These are phyloP conservation scores for Nyctereutes procyonoides DNA, from an alignment of 2,113 vertebrate genomes.

Conservation along the genomic window DNA sequence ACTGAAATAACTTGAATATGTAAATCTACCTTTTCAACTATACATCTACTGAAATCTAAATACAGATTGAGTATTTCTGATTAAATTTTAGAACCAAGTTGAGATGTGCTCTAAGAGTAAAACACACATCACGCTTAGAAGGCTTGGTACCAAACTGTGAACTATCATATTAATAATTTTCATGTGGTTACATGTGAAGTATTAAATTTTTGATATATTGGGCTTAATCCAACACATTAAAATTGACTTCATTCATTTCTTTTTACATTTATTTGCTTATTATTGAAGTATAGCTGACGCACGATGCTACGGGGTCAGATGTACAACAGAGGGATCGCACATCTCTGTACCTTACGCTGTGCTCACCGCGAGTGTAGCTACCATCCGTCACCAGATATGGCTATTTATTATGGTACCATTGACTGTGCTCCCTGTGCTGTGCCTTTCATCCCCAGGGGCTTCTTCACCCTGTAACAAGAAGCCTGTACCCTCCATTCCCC, in stretches of 20 bases:
- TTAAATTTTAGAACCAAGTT: not conserved
- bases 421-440: not conserved
- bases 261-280: not conserved
- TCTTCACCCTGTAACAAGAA: not conserved
- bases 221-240: conserved; percentile 5
- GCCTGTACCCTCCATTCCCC: not conserved
- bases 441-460: not conserved
- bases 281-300: not conserved
- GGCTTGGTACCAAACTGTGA: not conserved
- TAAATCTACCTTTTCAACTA: not conserved
- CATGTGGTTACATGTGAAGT: not conserved
- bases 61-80: not conserved
- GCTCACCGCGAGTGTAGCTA: not conserved
- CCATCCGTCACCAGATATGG: not conserved
- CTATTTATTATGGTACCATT: too few species aligned
- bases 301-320: not conserved
- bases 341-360: not conserved
- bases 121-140: not conserved
- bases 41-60: conserved; percentile 24
- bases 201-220: not conserved
- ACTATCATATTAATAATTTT: not conserved
- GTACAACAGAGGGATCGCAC: not conserved
- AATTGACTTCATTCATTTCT: not conserved
- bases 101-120: not conserved
- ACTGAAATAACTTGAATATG: not conserved